phyloP scores from a whole-genome alignment of 2,888 invertebrate species.

The Synanthedon tipuliformis region DNA sequence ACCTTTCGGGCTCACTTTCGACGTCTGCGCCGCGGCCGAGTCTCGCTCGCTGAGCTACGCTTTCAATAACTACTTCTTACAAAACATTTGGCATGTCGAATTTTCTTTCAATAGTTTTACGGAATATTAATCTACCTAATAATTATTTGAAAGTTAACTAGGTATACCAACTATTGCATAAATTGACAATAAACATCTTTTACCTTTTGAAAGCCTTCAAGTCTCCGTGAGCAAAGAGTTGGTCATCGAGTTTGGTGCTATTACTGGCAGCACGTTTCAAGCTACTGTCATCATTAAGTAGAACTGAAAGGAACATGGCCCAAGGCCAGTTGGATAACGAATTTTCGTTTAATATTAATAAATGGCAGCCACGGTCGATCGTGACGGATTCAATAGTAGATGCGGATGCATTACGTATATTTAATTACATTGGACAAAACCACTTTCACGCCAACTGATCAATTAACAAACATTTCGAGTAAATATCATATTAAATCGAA shows the following conservation, averaged over 20 bases:
- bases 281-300: constrained; percentile 64
- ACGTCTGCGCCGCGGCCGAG: constrained; percentile 40
- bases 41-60: constrained; percentile 46
- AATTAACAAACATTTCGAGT: no score
- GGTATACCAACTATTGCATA: no score
- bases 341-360: constrained; percentile 68
- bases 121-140: constrained; percentile 6
- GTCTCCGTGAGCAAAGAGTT: constrained; percentile 29
- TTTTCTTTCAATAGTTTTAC: constrained; percentile 51
- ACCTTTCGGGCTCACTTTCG: constrained; percentile 66
- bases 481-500: not conserved
- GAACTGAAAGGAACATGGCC: constrained; percentile 62
- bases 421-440: constrained; percentile 25
- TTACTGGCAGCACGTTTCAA: constrained; percentile 54
- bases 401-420: constrained; percentile 42
- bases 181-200: not conserved
- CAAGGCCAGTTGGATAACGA: constrained; percentile 67
- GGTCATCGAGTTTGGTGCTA: constrained; percentile 40
- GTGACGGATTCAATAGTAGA: constrained; percentile 50
- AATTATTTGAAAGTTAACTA: not conserved
- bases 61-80: constrained; percentile 55
- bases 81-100: constrained; percentile 56
- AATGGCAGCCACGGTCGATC: constrained; percentile 55
- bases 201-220: constrained; percentile 21
- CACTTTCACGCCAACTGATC: constrained; percentile 43